Conservation (phyloP, 2,888 invertebrate genomes). For the Drosophila algonquin region DNA sequence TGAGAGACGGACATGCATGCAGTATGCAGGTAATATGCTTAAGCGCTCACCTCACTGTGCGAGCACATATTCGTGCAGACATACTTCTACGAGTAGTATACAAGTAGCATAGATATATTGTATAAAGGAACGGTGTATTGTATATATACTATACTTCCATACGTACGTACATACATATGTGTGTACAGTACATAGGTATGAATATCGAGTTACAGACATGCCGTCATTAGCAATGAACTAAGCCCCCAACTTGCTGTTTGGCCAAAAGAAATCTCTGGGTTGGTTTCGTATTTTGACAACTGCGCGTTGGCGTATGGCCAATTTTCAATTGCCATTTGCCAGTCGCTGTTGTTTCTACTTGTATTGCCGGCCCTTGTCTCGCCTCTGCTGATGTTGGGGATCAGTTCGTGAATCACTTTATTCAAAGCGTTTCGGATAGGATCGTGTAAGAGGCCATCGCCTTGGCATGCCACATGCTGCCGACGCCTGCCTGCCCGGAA, state of each 20-base stretch:
- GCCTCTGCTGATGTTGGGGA: constrained; percentile 36
- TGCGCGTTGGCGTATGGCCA: constrained; percentile 51
- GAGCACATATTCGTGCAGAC: constrained; percentile 13
- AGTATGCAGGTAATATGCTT: constrained; percentile 32
- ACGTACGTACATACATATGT: neutral
- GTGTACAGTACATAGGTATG: constrained; percentile 17
- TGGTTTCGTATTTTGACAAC: constrained; percentile 30
- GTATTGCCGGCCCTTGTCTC: constrained; percentile 48
- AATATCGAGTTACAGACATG: constrained; percentile 68
- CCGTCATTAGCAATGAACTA: constrained; percentile 79
- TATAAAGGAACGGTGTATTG: too few species aligned
- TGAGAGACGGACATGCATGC: constrained; percentile 3
- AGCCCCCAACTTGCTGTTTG: constrained; percentile 70
- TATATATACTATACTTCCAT: neutral
- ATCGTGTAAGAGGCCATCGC: constrained; percentile 49
- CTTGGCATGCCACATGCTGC: constrained; percentile 38
- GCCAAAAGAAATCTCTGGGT: constrained; percentile 43
- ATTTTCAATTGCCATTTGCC: constrained; percentile 52
- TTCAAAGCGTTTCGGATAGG: constrained; percentile 50
- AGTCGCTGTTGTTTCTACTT: constrained; percentile 20
- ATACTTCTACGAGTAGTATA: neutral
- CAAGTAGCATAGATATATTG: too few species aligned
- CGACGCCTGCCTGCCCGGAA: constrained; percentile 65
- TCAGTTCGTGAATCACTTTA: constrained; percentile 74
- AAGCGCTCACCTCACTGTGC: constrained; percentile 40